These are phyloP conservation scores for Malurus alboscapulatus DNA, from an alignment of 2,113 vertebrate species.

Conservation along the genomic window DNA sequence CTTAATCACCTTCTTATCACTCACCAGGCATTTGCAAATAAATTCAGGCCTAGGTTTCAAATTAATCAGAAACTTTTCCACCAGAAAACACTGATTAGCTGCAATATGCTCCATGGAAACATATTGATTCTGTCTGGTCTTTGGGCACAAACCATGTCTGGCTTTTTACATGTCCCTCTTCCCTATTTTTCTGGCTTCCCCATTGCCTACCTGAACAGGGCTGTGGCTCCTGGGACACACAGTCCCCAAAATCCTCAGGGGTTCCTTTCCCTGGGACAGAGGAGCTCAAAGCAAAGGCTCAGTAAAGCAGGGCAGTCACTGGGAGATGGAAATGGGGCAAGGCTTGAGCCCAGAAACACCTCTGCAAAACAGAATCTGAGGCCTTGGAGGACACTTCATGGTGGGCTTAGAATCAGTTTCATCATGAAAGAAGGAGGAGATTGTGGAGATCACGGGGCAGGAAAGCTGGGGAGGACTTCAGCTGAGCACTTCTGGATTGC, in stretches of 20 bases:
- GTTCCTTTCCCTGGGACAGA: not conserved
- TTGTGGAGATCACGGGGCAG: fast-evolving
- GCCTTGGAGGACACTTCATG: not conserved
- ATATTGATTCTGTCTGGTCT: conserved; percentile 28
- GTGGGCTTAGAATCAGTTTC: not conserved
- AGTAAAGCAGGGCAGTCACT: not conserved
- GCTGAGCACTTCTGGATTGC: not conserved
- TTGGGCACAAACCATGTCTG: not conserved
- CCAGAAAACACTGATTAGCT: not conserved
- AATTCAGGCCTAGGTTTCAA: not conserved
- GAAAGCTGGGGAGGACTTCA: not conserved
- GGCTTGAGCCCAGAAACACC: not conserved
- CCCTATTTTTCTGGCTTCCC: not conserved
- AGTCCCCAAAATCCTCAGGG: not conserved
- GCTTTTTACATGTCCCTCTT: not conserved
- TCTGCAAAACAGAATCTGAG: not conserved
- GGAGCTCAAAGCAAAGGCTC: not conserved
- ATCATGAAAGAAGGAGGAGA: not conserved
- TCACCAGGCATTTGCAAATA: conserved; percentile 24
- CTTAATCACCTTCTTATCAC: conserved; percentile 33
- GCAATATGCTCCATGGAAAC: not conserved
- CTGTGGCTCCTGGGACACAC: not conserved
- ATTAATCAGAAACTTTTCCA: not conserved
- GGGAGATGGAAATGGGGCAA: not conserved
- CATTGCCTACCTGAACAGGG: no score